Conservation (phyloP, 2,113 vertebrate species). For the Amblyopsis rosae region DNA sequence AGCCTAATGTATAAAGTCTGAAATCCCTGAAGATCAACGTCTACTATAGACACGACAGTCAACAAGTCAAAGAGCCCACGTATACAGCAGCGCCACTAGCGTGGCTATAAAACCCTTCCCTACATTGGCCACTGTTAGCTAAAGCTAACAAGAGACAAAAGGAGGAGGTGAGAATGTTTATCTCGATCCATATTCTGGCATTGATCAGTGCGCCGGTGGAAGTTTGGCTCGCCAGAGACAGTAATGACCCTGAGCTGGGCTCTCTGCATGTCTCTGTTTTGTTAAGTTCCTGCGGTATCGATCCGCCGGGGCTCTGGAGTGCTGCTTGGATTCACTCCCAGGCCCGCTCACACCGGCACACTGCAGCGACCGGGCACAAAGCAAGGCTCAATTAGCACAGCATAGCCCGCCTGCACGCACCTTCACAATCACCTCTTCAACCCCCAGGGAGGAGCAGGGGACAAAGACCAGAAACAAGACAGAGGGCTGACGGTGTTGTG, state of each 20-base stretch:
- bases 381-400: slow-evolving; percentile 78
- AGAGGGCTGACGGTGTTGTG: slow-evolving; percentile 46
- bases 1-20: neutral
- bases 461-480: slow-evolving; percentile 13
- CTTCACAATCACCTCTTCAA: slow-evolving; percentile 69
- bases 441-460: slow-evolving; percentile 21
- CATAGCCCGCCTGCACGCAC: slow-evolving; percentile 44
- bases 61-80: neutral
- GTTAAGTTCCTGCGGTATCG: slow-evolving; percentile 76
- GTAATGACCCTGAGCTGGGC: slow-evolving; percentile 76
- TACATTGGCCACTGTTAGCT: too few species aligned
- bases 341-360: slow-evolving; percentile 63
- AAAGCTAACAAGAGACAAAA: slow-evolving; percentile 12
- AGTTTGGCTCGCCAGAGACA: slow-evolving; percentile 67
- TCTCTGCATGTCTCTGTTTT: slow-evolving; percentile 76
- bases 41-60: too few species aligned
- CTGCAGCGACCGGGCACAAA: slow-evolving; percentile 75
- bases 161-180: slow-evolving; percentile 62
- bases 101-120: too few species aligned
- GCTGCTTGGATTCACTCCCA: slow-evolving; percentile 73
- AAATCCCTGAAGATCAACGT: neutral
- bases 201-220: slow-evolving; percentile 74
- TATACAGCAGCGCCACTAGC: neutral
- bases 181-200: slow-evolving; percentile 74
- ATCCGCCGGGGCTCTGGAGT: slow-evolving; percentile 72